Evolutionary conservation across 2,113 vertebrate species (phyloP).

Genomic region (Neomonachus schauinslandi): DNA sequence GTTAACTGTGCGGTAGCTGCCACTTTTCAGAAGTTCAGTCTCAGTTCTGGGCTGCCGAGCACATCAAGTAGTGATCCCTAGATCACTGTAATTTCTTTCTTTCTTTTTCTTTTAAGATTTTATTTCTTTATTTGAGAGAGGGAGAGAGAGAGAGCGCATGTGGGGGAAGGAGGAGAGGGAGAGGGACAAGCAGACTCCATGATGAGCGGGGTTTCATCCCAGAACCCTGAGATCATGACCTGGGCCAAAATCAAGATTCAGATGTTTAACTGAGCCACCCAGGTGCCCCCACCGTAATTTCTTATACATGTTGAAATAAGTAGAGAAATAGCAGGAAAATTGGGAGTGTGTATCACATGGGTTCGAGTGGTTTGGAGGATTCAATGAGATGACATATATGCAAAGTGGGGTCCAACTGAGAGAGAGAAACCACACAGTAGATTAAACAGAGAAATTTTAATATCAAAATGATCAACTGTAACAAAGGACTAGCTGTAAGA

Average conservation of each 20-base stretch:
- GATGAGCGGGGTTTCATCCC: no score
- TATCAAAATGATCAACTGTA: not conserved
- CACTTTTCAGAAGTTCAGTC: not conserved
- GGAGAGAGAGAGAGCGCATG: not conserved
- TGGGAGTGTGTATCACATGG: not conserved
- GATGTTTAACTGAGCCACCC: not conserved
- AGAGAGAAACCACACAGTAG: not conserved
- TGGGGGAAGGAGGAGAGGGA: not conserved
- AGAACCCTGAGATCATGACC: not conserved
- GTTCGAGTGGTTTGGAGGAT: not conserved
- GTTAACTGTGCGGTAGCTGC: not conserved
- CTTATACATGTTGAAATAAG: not conserved
- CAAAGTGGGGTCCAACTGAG: not conserved
- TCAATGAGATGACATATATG: not conserved
- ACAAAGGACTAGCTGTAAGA: not conserved
- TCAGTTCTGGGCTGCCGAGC: not conserved
- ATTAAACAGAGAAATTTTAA: not conserved
- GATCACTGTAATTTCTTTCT: not conserved
- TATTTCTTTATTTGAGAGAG: not conserved
- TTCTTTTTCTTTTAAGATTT: not conserved
- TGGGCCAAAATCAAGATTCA: not conserved
- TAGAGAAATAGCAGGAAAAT: not conserved
- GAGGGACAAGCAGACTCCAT: not conserved
- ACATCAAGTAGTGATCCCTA: not conserved
- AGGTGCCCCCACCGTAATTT: not conserved